Evolutionary conservation across 2,797 vertebrate species (phyloP).

Genomic region (Galagoides demidoff): DNA sequence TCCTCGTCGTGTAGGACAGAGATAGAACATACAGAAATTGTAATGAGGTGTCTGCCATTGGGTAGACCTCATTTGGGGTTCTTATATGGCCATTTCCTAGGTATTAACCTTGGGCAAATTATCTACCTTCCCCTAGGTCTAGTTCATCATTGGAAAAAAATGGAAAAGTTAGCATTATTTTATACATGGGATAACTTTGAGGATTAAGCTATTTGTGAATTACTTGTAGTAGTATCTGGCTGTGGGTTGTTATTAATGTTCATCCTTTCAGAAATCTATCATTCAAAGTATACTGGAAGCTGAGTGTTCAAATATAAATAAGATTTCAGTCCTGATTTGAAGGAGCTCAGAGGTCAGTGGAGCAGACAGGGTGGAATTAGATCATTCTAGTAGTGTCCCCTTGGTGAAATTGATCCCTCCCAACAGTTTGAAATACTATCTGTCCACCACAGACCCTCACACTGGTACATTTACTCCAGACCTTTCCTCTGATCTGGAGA

Average conservation of each 20-base stretch:
- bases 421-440: no score
- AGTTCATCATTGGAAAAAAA: not conserved
- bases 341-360: not conserved
- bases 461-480: no score
- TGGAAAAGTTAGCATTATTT: not conserved
- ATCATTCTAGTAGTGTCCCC: not conserved
- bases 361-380: not conserved
- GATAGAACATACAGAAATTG: not conserved
- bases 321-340: not conserved
- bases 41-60: no score
- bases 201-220: not conserved
- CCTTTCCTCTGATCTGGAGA: not conserved
- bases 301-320: not conserved
- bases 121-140: not conserved
- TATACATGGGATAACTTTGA: not conserved
- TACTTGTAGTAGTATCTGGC: fast-evolving
- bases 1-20: not conserved
- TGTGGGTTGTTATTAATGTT: not conserved
- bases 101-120: not conserved
- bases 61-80: not conserved
- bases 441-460: not conserved
- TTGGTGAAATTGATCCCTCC: not conserved
- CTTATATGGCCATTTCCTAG: not conserved
- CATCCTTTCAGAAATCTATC: not conserved
- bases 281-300: not conserved